Percentiles rank a stretch among this genome's conserved stretches.
phyloP scores from a whole-genome alignment of 1,140 invertebrate species.

The Adelges cooleyi region DNA sequence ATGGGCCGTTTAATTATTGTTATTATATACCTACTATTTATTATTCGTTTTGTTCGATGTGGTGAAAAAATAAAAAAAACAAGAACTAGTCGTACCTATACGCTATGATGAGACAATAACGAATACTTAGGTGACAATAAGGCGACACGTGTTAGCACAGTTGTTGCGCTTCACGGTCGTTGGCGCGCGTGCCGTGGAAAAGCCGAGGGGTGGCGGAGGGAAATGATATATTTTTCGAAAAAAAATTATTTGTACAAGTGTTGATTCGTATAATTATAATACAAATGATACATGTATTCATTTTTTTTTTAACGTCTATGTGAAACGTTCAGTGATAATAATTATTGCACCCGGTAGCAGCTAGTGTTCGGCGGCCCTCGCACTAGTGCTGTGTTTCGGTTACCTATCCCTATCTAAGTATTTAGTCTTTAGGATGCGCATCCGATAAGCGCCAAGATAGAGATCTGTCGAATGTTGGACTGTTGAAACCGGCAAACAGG shows the following conservation, averaged over 20 bases:
- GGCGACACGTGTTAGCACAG: conserved; percentile 24
- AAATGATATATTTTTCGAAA: not conserved
- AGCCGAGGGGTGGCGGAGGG: not conserved
- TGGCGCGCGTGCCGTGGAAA: not conserved
- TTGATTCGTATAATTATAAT: conserved; percentile 5
- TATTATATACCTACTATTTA: too few species aligned
- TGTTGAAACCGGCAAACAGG: too few species aligned
- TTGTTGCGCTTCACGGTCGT: not conserved
- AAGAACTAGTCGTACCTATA: not conserved
- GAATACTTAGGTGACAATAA: not conserved
- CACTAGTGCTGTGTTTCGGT: not conserved
- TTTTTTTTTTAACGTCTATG: too few species aligned
- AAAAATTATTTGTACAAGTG: conserved; percentile 16
- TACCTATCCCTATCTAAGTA: not conserved
- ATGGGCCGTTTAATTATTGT: too few species aligned
- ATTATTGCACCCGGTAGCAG: not conserved
- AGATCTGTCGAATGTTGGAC: not conserved
- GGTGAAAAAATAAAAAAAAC: too few species aligned
- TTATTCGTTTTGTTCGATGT: too few species aligned
- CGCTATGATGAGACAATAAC: conserved; percentile 54
- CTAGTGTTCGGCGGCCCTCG: not conserved
- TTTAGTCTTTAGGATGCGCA: not conserved
- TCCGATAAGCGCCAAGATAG: not conserved
- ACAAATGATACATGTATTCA: not conserved
- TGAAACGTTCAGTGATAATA: too few species aligned